Evolutionary conservation across 1,140 invertebrate genomes (phyloP).

Genomic region (Sinella curviseta): DNA sequence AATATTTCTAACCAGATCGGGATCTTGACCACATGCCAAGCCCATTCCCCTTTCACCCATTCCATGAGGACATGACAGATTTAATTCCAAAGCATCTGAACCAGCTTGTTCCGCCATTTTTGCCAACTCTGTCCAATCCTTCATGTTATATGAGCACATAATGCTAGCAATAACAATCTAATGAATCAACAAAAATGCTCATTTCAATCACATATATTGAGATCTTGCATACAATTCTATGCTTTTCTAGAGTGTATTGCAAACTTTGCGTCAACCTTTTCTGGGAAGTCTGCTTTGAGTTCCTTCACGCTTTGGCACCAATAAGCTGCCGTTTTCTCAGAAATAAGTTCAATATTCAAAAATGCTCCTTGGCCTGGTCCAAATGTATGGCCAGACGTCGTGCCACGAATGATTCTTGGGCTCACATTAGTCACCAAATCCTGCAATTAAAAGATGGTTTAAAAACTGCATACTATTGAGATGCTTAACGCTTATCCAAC

Average conservation of each 20-base stretch:
- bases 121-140: slow-evolving; percentile 85
- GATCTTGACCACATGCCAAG: slow-evolving; percentile 89
- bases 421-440: slow-evolving; percentile 95
- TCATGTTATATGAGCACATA: slow-evolving; percentile 86
- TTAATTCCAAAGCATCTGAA: slow-evolving; percentile 91
- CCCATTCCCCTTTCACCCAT: slow-evolving; percentile 99
- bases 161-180: slow-evolving; percentile 94
- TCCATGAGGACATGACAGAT: slow-evolving; percentile 96
- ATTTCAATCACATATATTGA: slow-evolving; percentile 5
- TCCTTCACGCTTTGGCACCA: slow-evolving; percentile 89
- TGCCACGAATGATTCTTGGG: slow-evolving; percentile 90
- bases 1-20: slow-evolving; percentile 82
- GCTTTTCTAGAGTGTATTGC: too few relatives aligned
- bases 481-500: too few relatives aligned
- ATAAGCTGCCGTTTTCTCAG: slow-evolving; percentile 90
- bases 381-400: slow-evolving; percentile 84
- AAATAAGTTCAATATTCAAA: slow-evolving; percentile 97
- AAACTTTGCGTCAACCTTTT: slow-evolving; percentile 62
- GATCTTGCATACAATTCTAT: too few relatives aligned
- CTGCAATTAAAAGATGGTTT: slow-evolving; percentile 60
- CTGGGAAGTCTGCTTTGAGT: slow-evolving; percentile 88
- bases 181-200: slow-evolving; percentile 43
- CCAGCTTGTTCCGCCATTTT: slow-evolving; percentile 78
- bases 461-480: not conserved
- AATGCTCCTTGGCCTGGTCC: slow-evolving; percentile 94